Evolutionary conservation across 2,113 vertebrate genomes (phyloP).

Genomic region (Eretmochelys imbricata): DNA sequence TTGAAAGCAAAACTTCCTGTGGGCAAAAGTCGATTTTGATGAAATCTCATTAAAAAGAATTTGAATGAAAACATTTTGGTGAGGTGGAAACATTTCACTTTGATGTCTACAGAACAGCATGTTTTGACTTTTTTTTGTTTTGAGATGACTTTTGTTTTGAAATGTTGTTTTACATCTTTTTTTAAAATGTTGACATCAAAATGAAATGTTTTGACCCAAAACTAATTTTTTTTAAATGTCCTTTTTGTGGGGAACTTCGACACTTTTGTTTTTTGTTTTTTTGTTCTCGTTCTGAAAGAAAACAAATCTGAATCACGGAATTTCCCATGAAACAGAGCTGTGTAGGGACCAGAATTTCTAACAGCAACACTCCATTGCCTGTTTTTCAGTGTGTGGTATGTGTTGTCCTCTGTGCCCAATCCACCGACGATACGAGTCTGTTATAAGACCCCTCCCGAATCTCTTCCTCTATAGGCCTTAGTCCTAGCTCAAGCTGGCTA

Average conservation of each 20-base stretch:
- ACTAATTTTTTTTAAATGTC: not conserved
- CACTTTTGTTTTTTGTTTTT: not conserved
- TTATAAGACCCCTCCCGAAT: not conserved
- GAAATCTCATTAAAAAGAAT: not conserved
- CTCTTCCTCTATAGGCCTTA: fast-evolving
- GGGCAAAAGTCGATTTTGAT: not conserved
- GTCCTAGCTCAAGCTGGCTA: not conserved
- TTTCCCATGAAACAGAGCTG: not conserved
- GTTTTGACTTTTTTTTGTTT: too few relatives aligned
- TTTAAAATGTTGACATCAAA: too few relatives aligned
- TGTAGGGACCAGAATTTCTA: not conserved
- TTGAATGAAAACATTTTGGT: too few relatives aligned
- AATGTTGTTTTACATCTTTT: too few relatives aligned
- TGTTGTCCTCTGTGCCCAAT: not conserved
- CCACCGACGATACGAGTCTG: too few relatives aligned
- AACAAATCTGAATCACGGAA: not conserved
- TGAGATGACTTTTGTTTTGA: too few relatives aligned
- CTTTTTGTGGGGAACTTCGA: not conserved
- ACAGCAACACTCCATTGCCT: not conserved
- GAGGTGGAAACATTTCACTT: too few relatives aligned
- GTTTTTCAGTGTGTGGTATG: not conserved
- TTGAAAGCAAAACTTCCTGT: not conserved
- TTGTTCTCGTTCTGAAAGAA: not conserved
- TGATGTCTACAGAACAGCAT: too few relatives aligned
- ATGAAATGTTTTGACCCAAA: too few relatives aligned